These are phyloP conservation scores for Pyrrhosoma nymphula DNA, from an alignment of 2,888 invertebrate genomes.

Conservation along the genomic window DNA sequence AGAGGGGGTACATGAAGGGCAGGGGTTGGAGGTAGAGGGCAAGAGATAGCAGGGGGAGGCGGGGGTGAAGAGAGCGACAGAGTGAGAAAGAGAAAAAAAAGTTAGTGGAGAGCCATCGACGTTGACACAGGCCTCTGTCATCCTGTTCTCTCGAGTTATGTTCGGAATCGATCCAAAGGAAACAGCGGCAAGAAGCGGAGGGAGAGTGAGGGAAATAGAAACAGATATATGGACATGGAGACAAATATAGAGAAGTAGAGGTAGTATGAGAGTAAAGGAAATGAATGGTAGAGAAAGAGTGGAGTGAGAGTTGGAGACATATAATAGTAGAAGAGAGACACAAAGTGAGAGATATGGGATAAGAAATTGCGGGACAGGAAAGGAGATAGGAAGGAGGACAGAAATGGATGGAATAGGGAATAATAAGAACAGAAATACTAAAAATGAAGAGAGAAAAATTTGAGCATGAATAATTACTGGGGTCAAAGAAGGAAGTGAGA, in stretches of 20 bases:
- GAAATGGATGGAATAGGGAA: no score
- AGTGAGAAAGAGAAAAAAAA: not conserved
- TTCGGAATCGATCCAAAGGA: conserved; percentile 50
- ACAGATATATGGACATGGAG: not conserved
- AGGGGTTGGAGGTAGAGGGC: not conserved
- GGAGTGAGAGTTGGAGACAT: no score
- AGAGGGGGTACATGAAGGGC: not conserved
- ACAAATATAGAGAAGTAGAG: not conserved
- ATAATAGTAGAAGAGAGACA: no score
- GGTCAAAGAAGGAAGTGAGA: no score
- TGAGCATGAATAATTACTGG: no score
- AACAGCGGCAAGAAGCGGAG: not conserved
- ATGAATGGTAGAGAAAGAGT: no score
- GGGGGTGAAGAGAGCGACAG: not conserved
- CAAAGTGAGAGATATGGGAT: no score
- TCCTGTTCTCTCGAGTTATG: conserved; percentile 62
- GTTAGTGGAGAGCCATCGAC: conserved; percentile 32
- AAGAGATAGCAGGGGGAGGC: not conserved
- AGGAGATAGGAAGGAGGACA: no score
- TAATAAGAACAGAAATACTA: no score
- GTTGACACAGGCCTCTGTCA: conserved; percentile 57
- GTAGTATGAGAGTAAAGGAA: not conserved
- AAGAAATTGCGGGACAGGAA: no score
- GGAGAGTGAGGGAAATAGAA: not conserved
- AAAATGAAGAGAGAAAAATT: no score